Evolutionary conservation across 2,797 vertebrate species (phyloP), one percentile per base, ranked within the genome.

Genomic region (Neomorphus geoffroyi): DNA sequence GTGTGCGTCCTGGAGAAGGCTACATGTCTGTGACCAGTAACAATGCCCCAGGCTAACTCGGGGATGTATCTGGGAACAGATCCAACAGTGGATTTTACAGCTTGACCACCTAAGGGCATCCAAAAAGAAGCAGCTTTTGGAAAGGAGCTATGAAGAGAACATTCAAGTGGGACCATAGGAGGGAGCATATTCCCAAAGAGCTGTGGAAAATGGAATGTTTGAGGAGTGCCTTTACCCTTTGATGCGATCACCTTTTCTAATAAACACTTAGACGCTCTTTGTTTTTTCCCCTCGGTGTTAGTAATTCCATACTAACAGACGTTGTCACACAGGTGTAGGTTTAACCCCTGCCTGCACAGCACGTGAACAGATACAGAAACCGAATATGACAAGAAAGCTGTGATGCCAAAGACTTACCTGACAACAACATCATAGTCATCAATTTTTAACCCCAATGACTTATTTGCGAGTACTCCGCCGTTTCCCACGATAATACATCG

Each of bases 401-500:
- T 14, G 69, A 82, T 70, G 65, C 23, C 57, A 48, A 82, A 87
- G 80, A 96, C 99, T 98, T 97, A 99, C 99, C 99, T 98, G 94
- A 99, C 98, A 79, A 99, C 98, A 60, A 99, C 98, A 92, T 99
- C 99, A 45, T 99, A 99, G 70, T 99, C 98, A 91, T 99, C 99
- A 73, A 99, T 99, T 89, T 98, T 98, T 89, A 99, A 97, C 30
- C 99, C 99, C 97, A 99, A 94, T 22, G 99, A 99, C 96, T 99
- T 99, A 97, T 99, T 99, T 96, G 98, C 98, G 80, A 99, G 98
- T 95, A 99, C 99, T 64, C 99, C 99, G 80, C 99, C 99, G 4
- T 99, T 99, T 78, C 99, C 99, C 72, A 99, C 98, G 32, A 99
- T 99, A 94, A 99, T 98, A 96, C 99, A 99, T 92, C 98, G 98